phyloP scores from a whole-genome alignment of 2,888 invertebrate genomes.

The Hedya salicella region DNA sequence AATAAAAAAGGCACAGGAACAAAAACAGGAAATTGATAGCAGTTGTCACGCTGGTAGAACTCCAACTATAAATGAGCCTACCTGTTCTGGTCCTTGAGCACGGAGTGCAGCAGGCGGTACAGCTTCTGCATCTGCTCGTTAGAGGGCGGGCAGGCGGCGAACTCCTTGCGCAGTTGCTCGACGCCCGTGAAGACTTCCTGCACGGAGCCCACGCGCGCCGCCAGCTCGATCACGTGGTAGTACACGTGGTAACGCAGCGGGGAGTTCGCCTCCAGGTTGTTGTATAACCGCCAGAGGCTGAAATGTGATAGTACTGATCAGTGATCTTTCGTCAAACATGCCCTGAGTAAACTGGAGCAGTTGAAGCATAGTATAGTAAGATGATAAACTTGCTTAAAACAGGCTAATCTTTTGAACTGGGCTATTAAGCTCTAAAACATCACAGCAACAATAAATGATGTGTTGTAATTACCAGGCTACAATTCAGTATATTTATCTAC shows the following conservation, averaged over 20 bases:
- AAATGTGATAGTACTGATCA: slow-evolving; percentile 53
- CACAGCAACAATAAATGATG: too few relatives aligned
- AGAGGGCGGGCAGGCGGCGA: slow-evolving; percentile 91
- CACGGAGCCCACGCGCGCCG: slow-evolving; percentile 94
- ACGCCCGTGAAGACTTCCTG: slow-evolving; percentile 93
- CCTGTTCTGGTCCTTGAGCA: slow-evolving; percentile 94
- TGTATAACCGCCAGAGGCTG: slow-evolving; percentile 96
- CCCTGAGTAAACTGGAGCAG: too few relatives aligned
- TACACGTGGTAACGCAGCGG: slow-evolving; percentile 96
- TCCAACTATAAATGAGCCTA: slow-evolving; percentile 64
- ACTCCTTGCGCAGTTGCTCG: slow-evolving; percentile 92
- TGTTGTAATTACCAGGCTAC: too few relatives aligned
- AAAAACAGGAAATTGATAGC: too few relatives aligned
- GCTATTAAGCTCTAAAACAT: too few relatives aligned
- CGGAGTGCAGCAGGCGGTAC: slow-evolving; percentile 94
- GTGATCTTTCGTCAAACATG: too few relatives aligned
- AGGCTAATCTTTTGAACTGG: too few relatives aligned
- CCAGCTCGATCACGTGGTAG: slow-evolving; percentile 95
- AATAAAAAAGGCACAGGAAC: too few relatives aligned
- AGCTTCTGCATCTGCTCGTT: slow-evolving; percentile 96
- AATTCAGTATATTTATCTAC: too few relatives aligned
- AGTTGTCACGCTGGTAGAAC: too few relatives aligned
- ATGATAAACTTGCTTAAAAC: too few relatives aligned
- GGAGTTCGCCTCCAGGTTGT: slow-evolving; percentile 93
- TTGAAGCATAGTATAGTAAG: too few relatives aligned